Conservation (phyloP, 2,113 vertebrate genomes). For the Turdus rufiventris region DNA sequence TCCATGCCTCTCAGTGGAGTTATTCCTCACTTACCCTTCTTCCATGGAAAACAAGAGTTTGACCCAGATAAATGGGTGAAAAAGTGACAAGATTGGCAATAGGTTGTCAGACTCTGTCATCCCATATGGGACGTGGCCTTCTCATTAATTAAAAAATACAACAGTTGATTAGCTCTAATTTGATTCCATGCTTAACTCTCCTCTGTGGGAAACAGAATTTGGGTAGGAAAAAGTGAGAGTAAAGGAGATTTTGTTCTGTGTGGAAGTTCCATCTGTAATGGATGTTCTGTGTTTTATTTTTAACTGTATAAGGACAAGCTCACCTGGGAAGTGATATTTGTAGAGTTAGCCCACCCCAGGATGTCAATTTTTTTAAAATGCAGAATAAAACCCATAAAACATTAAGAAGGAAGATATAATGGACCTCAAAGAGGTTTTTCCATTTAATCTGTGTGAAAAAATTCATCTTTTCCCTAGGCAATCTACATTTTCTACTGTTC, state of each 20-base stretch:
- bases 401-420: neutral
- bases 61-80: constrained; percentile 7
- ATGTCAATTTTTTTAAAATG: neutral
- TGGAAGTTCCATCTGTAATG: neutral
- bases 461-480: neutral
- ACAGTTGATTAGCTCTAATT: constrained; percentile 24
- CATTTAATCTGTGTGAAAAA: neutral
- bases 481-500: neutral
- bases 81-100: neutral
- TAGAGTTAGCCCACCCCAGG: neutral
- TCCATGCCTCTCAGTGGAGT: neutral
- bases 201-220: neutral
- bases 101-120: constrained; percentile 22
- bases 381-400: neutral
- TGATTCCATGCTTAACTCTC: constrained; percentile 1
- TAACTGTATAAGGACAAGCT: neutral
- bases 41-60: neutral
- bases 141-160: constrained; percentile 40
- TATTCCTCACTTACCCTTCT: neutral
- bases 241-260: neutral
- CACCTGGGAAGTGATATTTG: neutral
- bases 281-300: neutral
- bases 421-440: neutral
- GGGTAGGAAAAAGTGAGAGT: neutral
- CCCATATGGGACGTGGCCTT: neutral